Conservation (phyloP, 2,113 vertebrate genomes). For the Rousettus leschenaultii region DNA sequence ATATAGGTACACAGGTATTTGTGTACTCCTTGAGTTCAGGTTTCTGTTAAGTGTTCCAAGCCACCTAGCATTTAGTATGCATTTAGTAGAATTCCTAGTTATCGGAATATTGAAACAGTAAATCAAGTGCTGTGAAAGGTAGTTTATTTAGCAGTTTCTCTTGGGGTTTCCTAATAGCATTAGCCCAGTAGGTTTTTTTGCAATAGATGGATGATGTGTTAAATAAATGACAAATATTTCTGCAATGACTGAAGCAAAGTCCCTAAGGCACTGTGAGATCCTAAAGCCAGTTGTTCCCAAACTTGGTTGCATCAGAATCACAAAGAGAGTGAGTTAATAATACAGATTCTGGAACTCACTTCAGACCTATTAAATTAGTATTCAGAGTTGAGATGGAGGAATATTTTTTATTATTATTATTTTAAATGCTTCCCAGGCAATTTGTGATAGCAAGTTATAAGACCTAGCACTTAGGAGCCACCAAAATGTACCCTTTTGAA, state of each 20-base stretch:
- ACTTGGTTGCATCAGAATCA: constrained; percentile 1
- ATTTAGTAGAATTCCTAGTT: constrained; percentile 12
- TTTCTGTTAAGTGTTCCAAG: background rate
- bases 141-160: constrained; percentile 48
- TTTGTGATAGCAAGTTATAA: background rate
- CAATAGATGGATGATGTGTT: background rate
- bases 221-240: constrained; percentile 40
- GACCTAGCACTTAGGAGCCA: background rate
- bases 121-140: background rate
- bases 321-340: background rate
- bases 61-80: background rate
- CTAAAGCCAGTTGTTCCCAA: background rate
- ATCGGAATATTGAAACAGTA: background rate
- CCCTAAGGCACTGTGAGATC: background rate
- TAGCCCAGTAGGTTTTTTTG: background rate
- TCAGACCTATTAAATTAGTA: background rate
- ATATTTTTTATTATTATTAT: background rate
- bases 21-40: background rate
- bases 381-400: background rate
- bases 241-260: background rate
- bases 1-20: background rate
- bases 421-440: background rate
- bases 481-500: background rate
- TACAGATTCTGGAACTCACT: background rate
- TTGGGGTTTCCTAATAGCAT: constrained; percentile 6